A percentile compares a stretch with the other conserved stretches of the same genome.
Evolutionary conservation across 2,888 invertebrate genomes (phyloP).

Genomic region (Onchidella celtica): DNA sequence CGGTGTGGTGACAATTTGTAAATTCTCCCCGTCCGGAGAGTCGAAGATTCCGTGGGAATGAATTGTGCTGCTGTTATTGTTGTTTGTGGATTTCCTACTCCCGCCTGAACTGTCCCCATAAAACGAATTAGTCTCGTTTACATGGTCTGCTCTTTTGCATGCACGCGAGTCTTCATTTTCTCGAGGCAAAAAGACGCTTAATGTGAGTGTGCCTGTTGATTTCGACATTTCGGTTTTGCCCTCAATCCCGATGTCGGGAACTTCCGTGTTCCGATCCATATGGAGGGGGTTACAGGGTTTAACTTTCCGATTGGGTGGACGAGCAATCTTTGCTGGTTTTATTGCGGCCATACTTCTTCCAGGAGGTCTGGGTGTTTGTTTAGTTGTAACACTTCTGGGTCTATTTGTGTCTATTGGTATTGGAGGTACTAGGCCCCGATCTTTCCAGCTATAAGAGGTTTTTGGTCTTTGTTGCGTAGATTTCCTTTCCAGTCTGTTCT

Average conservation of each 20-base stretch:
- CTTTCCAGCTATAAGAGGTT: not conserved
- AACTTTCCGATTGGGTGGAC: not conserved
- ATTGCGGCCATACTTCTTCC: not conserved
- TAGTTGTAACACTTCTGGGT: not conserved
- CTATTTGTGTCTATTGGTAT: not conserved
- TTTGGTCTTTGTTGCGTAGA: not conserved
- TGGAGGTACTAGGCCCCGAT: not conserved
- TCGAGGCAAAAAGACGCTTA: slow-evolving; percentile 12
- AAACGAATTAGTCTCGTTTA: not conserved
- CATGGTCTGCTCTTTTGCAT: not conserved
- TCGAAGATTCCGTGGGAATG: too few relatives aligned
- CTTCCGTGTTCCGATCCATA: too few relatives aligned
- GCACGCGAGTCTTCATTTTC: not conserved
- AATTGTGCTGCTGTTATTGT: too few relatives aligned
- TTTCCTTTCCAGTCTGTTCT: not conserved
- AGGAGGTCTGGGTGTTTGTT: not conserved
- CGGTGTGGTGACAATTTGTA: too few relatives aligned
- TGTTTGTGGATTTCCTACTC: too few relatives aligned
- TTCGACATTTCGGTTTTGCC: not conserved
- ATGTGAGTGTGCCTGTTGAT: not conserved
- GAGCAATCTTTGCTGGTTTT: not conserved
- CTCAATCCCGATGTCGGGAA: not conserved
- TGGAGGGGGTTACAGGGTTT: too few relatives aligned
- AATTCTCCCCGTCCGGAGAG: too few relatives aligned
- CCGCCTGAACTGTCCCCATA: too few relatives aligned